phyloP scores from a whole-genome alignment of 2,797 vertebrate species.

The Glyptemys insculpta region DNA sequence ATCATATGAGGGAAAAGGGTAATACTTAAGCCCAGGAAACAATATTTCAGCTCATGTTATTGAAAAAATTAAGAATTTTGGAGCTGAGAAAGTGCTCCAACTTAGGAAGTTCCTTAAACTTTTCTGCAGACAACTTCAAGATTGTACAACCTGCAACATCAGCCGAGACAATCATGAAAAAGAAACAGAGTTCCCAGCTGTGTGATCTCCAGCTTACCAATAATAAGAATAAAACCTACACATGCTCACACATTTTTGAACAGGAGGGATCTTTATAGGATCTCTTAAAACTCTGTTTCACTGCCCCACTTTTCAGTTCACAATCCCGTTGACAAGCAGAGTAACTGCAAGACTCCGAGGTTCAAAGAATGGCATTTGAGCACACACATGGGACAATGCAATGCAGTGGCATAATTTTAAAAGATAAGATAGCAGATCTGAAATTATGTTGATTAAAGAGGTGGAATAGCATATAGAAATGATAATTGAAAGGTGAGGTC shows the following conservation, averaged over 20 bases:
- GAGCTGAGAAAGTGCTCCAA: neutral
- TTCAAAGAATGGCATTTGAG: neutral
- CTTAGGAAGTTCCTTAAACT: neutral
- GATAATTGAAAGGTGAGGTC: slow-evolving; percentile 76
- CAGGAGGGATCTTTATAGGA: neutral
- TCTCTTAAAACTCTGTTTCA: neutral
- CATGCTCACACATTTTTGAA: neutral
- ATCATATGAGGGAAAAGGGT: slow-evolving; percentile 38
- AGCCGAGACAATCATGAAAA: neutral
- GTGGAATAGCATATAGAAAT: slow-evolving; percentile 65
- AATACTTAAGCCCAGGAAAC: slow-evolving; percentile 65
- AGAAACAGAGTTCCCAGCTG: neutral
- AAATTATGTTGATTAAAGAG: slow-evolving; percentile 60
- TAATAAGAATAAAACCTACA: neutral
- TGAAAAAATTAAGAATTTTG: neutral
- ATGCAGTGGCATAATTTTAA: slow-evolving; percentile 3
- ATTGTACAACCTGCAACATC: neutral
- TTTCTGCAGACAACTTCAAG: neutral
- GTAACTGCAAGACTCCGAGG: too few species aligned
- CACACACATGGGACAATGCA: too few species aligned
- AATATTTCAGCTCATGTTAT: slow-evolving; percentile 48
- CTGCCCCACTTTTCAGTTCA: rapidly evolving
- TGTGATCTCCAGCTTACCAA: neutral
- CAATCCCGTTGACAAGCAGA: too few species aligned
- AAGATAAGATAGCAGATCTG: neutral